Base-by-base conservation (phyloP, 2,888 invertebrate species). In the Hydriomena furcata region DNA sequence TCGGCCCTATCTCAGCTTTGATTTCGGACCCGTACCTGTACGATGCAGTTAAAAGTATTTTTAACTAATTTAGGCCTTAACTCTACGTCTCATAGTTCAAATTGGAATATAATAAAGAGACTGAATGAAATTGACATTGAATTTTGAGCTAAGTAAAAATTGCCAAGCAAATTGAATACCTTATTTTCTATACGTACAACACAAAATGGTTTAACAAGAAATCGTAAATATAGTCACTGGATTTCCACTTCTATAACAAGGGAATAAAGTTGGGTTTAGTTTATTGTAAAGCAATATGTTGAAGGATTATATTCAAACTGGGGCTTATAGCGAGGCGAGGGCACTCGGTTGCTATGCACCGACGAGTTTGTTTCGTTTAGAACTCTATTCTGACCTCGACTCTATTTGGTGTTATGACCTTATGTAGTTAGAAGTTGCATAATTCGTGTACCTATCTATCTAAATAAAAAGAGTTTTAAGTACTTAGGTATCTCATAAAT, bases 261-360 rank as follows among this genome's bases (percentile, higher is more conserved):
- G 7, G 0, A 0, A 20, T 43, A 49, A 37, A 27, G 43, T 37
- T n/a, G 24, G 2, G n/a, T 46, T 51, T 47, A 27, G 11, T 4
- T 25, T 31, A 25, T 41, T 1, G 12, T 11, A n/a, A 20, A 11
- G 30, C 17, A 38, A 23, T 52, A 25, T 53, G n/a, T 52, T 43
- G 61, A 58, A 58, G 66, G 56, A 64, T 66, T 68, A 55, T 60
- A 55, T 60, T 47, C 47, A 55, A 64, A 42, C 20, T 37, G 48
- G 48, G 41, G 30, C 48, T 41, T 53, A 61, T 56, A 63, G 27
- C 40, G 23, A 66, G 66, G 71, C 71, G 71, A 67, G 68, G 77
- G 73, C 62, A 34, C 30, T 64, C 65, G 65, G 83, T 82, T 80
- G 80, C 83, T 71, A 81, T 68, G 82, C 75, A 20, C 10, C 31